These are phyloP conservation scores for Blennius ocellaris DNA, from an alignment of 2,113 vertebrate species.

Conservation along the genomic window DNA sequence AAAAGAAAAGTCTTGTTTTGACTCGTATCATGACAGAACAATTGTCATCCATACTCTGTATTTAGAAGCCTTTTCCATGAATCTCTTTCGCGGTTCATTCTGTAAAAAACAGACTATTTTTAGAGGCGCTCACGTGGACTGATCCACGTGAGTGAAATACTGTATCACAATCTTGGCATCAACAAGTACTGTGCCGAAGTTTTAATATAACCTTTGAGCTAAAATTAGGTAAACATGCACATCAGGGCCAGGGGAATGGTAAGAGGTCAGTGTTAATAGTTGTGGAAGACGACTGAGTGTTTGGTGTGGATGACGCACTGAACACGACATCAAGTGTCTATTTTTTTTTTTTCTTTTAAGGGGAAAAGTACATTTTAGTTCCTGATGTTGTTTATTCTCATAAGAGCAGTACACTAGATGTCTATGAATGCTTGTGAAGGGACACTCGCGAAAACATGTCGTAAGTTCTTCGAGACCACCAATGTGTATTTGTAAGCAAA, in stretches of 20 bases:
- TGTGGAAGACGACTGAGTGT: background rate
- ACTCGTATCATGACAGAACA: slow-evolving; percentile 1
- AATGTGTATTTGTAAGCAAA: too few relatives aligned
- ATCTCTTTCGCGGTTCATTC: slow-evolving; percentile 22
- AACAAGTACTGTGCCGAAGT: slow-evolving; percentile 18
- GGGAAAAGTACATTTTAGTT: too few relatives aligned
- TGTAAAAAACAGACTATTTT: slow-evolving; percentile 53
- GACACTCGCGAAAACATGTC: too few relatives aligned
- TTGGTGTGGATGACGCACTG: slow-evolving; percentile 19
- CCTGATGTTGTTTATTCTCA: too few relatives aligned
- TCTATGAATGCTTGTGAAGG: too few relatives aligned
- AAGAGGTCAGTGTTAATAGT: slow-evolving; percentile 26
- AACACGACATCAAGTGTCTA: too few relatives aligned
- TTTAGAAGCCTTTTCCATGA: slow-evolving; percentile 46
- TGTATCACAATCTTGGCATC: slow-evolving; percentile 21
- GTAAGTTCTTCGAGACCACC: too few relatives aligned
- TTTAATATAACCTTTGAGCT: slow-evolving; percentile 19
- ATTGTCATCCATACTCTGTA: background rate
- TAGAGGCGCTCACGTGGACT: slow-evolving; percentile 9
- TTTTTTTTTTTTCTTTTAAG: too few relatives aligned
- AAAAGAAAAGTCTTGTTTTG: background rate
- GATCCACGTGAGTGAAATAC: background rate
- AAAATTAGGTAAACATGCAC: slow-evolving; percentile 34
- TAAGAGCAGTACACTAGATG: too few relatives aligned
- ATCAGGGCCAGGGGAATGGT: slow-evolving; percentile 15